A percentile compares a stretch with the other conserved stretches of the same genome.
These are phyloP conservation scores for Solea solea DNA, from an alignment of 2,113 vertebrate species.

Conservation along the genomic window DNA sequence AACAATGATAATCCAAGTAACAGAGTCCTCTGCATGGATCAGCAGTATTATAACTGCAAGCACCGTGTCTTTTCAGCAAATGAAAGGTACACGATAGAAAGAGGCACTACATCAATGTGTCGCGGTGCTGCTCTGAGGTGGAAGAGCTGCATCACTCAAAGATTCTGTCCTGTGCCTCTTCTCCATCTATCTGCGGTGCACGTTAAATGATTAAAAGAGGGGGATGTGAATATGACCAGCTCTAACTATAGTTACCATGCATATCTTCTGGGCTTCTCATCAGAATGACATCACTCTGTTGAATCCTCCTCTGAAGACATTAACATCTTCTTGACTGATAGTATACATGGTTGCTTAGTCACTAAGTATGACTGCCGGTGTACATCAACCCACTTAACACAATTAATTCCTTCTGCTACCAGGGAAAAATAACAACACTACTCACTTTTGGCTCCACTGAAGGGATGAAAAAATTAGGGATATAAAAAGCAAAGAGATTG, in stretches of 20 bases:
- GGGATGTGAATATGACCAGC: not conserved
- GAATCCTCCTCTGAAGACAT: constrained; percentile 25
- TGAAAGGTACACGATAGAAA: constrained; percentile 34
- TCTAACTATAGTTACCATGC: constrained; percentile 10
- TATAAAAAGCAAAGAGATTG: constrained; percentile 11
- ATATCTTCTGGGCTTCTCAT: constrained; percentile 18
- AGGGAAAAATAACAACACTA: constrained; percentile 29
- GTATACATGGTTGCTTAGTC: constrained; percentile 35
- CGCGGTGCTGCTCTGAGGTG: constrained; percentile 40
- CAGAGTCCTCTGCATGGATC: constrained; percentile 82
- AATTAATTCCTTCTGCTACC: constrained; percentile 47
- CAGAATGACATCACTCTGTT: constrained; percentile 33
- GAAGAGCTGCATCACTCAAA: constrained; percentile 10
- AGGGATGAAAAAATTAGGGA: constrained; percentile 1
- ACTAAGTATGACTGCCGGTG: constrained; percentile 42
- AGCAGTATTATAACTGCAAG: constrained; percentile 79
- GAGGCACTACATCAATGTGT: constrained; percentile 32
- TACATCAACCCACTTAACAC: constrained; percentile 49
- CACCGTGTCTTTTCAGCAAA: constrained; percentile 59
- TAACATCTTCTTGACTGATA: constrained; percentile 22
- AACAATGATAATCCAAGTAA: constrained; percentile 81
- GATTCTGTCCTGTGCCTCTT: constrained; percentile 6
- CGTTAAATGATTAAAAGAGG: constrained; percentile 2
- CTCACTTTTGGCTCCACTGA: constrained; percentile 17
- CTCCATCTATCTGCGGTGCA: not conserved